phyloP scores from a whole-genome alignment of 2,797 vertebrate genomes.

The Darevskia mixta region DNA sequence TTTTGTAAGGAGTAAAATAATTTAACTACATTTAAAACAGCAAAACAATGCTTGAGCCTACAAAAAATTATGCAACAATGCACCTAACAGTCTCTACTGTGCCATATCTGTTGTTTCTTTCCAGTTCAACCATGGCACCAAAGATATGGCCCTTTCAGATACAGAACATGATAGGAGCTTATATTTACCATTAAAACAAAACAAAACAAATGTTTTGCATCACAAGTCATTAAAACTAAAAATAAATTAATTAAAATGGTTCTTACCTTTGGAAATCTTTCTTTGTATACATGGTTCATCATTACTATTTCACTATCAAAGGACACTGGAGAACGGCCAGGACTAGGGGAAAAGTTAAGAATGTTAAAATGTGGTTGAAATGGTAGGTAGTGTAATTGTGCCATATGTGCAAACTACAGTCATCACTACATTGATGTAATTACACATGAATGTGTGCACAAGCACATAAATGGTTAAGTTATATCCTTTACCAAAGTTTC shows the following conservation, averaged over 20 bases:
- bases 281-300: slow-evolving; percentile 99
- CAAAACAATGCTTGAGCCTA: background rate
- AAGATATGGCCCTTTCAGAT: background rate
- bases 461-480: background rate
- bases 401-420: background rate
- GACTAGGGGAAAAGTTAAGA: slow-evolving; percentile 80
- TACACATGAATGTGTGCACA: background rate
- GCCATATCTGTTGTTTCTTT: background rate
- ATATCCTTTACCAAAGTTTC: background rate
- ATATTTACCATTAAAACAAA: slow-evolving; percentile 12
- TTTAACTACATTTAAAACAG: background rate
- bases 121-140: background rate
- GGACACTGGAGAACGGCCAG: slow-evolving; percentile 93
- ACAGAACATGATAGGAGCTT: background rate
- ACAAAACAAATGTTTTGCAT: background rate
- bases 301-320: slow-evolving; percentile 99
- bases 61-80: background rate
- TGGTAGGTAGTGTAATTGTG: background rate
- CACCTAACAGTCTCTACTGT: background rate
- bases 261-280: slow-evolving; percentile 97
- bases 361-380: background rate
- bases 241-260: slow-evolving; percentile 17
- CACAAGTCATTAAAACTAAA: slow-evolving; percentile 21
- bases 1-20: background rate
- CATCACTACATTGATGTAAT: background rate